Base-by-base conservation (phyloP, 2,113 vertebrate species). In the Nibea coibor region DNA sequence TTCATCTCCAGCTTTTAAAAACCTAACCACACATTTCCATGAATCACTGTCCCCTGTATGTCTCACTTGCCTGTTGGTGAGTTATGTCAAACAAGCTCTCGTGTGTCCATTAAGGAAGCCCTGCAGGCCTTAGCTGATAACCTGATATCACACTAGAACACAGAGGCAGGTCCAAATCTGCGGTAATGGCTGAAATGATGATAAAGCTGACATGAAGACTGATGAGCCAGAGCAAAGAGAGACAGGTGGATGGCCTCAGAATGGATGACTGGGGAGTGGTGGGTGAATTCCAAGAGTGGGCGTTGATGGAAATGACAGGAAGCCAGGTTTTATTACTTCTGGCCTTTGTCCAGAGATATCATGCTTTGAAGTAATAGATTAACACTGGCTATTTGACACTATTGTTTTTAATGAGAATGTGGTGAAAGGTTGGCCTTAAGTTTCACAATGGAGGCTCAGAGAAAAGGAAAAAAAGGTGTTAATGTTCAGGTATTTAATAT, bases 301-400 rank as follows among this genome's bases (percentile, higher is more conserved):
- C 5, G 66, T 71, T 80, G 69, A 76, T 69, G 10, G 70, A 71
- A 69, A 76, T 43, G 73, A 72, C 64, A 43, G 72, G 59, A 75
- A 79, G 62, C 45, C 39, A 45, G 50, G 45, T 24, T 66, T 64
- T 72, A 82, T 74, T 71, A 56, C 19, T 4, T 79, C 42, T 82
- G 88, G 83, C 54, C 11, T 11, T 66, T 42, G 70, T 82, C 69
- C 76, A 84, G 59, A 82, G 58, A 83, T 48, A 51, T 74, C 5
- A 24, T 61, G 35, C 69, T 82, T 85, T 78, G 68, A 82, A 77
- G 47, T 35, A 16, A 62, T 8, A 74, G 56, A 72, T 65, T 43
- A 28, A 42, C 45, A 20, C 2, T 10, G 66, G 15, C 24, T 76
- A 68, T 75, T 62, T 80, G 54, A 87, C 31, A 61, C 63, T 72